Conservation (phyloP, 2,113 vertebrate species). For the Elgaria multicarinata region DNA sequence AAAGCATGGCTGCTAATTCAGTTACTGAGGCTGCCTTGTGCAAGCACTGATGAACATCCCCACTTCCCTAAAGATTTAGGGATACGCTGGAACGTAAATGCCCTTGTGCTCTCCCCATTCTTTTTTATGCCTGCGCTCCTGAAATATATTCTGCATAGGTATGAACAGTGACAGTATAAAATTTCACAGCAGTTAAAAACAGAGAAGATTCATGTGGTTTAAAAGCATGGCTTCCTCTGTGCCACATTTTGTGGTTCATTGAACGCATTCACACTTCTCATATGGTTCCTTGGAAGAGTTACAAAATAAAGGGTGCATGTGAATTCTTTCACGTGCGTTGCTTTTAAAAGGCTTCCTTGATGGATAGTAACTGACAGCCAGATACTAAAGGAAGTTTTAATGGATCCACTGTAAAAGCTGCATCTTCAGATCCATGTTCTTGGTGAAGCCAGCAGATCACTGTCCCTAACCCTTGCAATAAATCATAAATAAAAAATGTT, state of each 20-base stretch:
- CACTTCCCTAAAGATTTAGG: not conserved
- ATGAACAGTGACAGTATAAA: slow-evolving; percentile 38
- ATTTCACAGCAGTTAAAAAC: slow-evolving; percentile 32
- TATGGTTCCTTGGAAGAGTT: slow-evolving; percentile 52
- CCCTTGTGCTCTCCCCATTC: too few relatives aligned
- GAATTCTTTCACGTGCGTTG: slow-evolving; percentile 43
- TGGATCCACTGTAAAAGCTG: slow-evolving; percentile 37
- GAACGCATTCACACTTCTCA: slow-evolving; percentile 57
- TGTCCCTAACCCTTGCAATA: slow-evolving; percentile 2
- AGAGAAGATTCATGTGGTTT: slow-evolving; percentile 1
- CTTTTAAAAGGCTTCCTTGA: slow-evolving; percentile 58
- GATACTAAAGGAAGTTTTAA: slow-evolving; percentile 49
- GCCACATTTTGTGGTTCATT: slow-evolving; percentile 40
- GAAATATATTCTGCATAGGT: slow-evolving; percentile 10
- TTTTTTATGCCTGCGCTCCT: not conserved
- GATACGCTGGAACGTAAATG: not conserved
- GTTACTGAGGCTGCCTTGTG: not conserved
- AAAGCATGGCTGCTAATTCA: not conserved
- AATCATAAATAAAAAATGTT: slow-evolving; percentile 41
- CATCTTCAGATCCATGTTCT: not conserved
- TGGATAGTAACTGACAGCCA: slow-evolving; percentile 60
- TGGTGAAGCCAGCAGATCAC: slow-evolving; percentile 1
- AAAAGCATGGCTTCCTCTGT: slow-evolving; percentile 52
- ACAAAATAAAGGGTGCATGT: slow-evolving; percentile 35
- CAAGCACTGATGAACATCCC: not conserved